Conservation (phyloP, 2,797 vertebrate genomes). For the Oreochromis mossambicus region DNA sequence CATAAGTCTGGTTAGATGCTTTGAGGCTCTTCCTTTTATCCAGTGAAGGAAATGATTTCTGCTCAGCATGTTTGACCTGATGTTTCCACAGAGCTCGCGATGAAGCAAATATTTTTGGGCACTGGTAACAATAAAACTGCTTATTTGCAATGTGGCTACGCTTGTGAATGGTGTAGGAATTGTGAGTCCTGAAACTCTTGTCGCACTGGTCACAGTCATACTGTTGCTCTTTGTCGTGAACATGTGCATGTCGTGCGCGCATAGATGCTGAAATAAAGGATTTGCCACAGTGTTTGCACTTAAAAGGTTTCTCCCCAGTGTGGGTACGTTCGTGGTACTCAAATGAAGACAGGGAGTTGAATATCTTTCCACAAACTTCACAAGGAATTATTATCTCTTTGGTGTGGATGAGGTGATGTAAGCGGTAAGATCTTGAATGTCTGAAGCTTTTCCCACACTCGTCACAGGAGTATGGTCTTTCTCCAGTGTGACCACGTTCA, state of each 20-base stretch:
- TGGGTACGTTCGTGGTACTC: neutral
- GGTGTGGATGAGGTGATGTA: neutral
- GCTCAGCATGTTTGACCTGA: neutral
- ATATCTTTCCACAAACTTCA: neutral
- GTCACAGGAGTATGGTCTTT: rapidly evolving
- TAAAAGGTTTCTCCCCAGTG: neutral
- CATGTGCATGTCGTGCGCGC: neutral
- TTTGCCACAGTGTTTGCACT: neutral
- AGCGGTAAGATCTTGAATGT: neutral
- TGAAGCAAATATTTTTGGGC: neutral
- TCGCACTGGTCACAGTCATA: neutral
- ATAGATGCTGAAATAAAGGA: neutral
- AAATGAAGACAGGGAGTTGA: neutral
- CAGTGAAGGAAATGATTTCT: neutral
- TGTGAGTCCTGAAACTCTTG: neutral
- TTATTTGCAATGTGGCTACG: neutral
- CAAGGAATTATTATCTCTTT: neutral
- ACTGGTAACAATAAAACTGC: neutral
- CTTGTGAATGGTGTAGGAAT: neutral
- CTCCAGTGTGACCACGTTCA: neutral
- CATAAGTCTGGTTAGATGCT: neutral
- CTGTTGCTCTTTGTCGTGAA: neutral
- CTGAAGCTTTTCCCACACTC: neutral
- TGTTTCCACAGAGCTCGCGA: rapidly evolving
- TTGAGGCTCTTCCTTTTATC: neutral